A percentile compares a stretch with the other conserved stretches of the same genome.
Conservation (phyloP, 1,140 invertebrate species). For the Drosophila santomea region DNA sequence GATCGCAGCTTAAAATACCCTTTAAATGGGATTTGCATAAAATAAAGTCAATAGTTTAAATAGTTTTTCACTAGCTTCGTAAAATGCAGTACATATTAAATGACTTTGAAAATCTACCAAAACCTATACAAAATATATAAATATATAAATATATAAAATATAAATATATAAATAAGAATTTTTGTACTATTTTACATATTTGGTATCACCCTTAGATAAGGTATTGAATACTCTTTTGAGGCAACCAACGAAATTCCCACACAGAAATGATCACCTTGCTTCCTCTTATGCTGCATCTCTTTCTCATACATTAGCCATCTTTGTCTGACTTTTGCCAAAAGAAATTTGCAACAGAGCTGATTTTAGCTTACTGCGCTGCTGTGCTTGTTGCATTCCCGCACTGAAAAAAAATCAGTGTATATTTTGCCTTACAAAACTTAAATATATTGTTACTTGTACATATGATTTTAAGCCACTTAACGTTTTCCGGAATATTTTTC, state of each 20-base stretch:
- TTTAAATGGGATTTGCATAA: neutral
- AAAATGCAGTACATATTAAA: too few relatives aligned
- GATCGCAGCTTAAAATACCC: slow-evolving; percentile 18
- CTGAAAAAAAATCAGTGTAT: neutral
- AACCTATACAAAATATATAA: too few relatives aligned
- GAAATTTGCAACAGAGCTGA: slow-evolving; percentile 71
- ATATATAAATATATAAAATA: too few relatives aligned
- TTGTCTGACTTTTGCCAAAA: slow-evolving; percentile 42
- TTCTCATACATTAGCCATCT: slow-evolving; percentile 7
- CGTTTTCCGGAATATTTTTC: too few relatives aligned
- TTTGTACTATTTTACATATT: too few relatives aligned
- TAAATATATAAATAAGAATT: neutral
- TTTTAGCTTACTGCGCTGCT: slow-evolving; percentile 49
- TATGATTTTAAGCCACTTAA: too few relatives aligned
- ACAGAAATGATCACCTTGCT: slow-evolving; percentile 22
- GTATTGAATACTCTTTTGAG: neutral
- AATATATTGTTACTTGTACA: too few relatives aligned
- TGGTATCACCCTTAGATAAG: neutral
- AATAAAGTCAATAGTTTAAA: neutral
- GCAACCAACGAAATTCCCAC: slow-evolving; percentile 54
- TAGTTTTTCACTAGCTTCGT: neutral
- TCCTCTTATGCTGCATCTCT: slow-evolving; percentile 1
- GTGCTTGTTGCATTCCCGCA: neutral
- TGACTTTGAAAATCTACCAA: too few relatives aligned
- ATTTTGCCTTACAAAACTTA: too few relatives aligned